Base-by-base conservation (phyloP, 92 coral and sea anemone genomes). In the Epizoanthus illoricatus region DNA sequence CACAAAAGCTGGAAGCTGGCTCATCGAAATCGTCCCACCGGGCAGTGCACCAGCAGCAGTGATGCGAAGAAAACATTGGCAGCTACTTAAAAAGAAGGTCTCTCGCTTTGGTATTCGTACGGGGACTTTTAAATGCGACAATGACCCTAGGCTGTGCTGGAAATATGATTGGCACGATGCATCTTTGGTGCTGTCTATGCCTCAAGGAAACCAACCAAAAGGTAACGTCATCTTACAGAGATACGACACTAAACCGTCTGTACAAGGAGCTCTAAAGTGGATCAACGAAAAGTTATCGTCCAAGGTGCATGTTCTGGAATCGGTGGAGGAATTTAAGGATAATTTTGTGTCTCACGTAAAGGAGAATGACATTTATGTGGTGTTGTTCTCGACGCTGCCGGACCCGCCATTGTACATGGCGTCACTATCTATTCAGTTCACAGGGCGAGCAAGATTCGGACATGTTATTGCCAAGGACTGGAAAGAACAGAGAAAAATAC, bases 1-100 rank as follows among this genome's bases (percentile, higher is more conserved):
- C 84, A 97, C 99, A 19, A 97, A 97, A 70, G 99, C 99, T 0
- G 97, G 98, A 79, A 89, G 97, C 75, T 97, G 99, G 99, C 81
- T 97, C 43, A 95, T 97, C 64, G 97, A 93, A 80, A 88, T 97
- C 84, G 89, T 97, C 54, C 97, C 98, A 5, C 63, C 86, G 3
- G 92, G 91, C 6, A 83, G 63, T 2, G 52, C 91, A 2, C 93
- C 94, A 6, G 12, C 9, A 3, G 45, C 40, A 10, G 81, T 90
- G 65, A 84, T 91, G 68, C 89, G 86, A 59, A 73, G 91, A 57
- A 90, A 90, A 76, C 98, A 97, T 73, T 97, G 99, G 99, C 61
- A 80, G 7, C 57, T 74, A 23, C 85, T 97, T 12, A 88, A 88
- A 66, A 88, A 89, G 65, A 97, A 89, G 69, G 90, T 93, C 11